Evolutionary conservation across 1,140 invertebrate genomes (phyloP).

Genomic region (Hydropsyche tenuis): DNA sequence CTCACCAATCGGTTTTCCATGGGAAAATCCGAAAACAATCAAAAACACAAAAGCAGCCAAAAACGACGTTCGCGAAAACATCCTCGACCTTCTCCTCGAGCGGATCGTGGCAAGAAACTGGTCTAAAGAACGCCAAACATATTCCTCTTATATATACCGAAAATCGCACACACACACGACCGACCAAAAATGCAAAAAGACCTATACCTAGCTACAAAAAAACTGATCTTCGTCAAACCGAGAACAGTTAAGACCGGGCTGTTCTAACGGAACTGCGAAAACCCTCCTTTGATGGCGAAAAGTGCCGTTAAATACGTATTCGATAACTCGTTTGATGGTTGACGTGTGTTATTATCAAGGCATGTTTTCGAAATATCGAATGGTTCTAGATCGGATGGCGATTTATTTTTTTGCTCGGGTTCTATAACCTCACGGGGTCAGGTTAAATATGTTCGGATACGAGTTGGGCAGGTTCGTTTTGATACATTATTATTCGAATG

Average conservation of each 20-base stretch:
- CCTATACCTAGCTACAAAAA: neutral
- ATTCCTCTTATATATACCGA: conserved; percentile 15
- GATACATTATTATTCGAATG: no score
- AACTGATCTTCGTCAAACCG: neutral
- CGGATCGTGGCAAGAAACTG: neutral
- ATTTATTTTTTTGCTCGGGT: no score
- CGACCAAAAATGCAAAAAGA: neutral
- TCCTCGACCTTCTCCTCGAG: neutral
- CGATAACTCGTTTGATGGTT: neutral
- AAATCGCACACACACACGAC: conserved; percentile 11
- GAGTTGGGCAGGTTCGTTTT: no score
- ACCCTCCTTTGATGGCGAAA: neutral
- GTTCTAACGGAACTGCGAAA: neutral
- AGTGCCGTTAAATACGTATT: conserved; percentile 6
- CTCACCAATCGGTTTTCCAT: conserved; percentile 15
- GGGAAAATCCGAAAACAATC: neutral
- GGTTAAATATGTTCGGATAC: no score
- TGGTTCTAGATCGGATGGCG: no score
- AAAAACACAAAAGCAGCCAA: neutral
- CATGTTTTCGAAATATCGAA: no score
- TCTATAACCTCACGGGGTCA: no score
- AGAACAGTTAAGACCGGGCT: conserved; percentile 7
- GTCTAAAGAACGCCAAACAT: neutral
- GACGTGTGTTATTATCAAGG: no score
- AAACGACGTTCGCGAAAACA: neutral